These are phyloP conservation scores for Ctenodactylus gundi DNA, from an alignment of 2,113 vertebrate species.

Conservation along the genomic window DNA sequence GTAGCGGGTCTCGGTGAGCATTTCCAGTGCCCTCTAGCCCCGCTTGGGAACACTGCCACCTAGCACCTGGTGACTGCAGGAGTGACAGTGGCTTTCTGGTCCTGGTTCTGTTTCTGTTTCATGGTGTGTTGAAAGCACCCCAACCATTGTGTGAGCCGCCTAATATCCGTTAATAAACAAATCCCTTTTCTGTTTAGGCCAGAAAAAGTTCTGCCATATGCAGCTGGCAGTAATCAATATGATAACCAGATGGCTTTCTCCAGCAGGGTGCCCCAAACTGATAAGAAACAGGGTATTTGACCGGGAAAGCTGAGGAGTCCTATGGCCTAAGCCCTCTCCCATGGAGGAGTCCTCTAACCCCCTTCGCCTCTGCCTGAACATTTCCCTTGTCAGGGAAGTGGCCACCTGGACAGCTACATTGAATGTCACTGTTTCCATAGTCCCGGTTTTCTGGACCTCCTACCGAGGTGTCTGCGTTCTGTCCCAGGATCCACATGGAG, in stretches of 20 bases:
- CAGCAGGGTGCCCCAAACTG: not conserved
- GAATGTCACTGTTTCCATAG: not conserved
- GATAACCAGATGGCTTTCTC: not conserved
- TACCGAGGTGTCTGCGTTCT: not conserved
- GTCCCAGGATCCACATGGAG: not conserved
- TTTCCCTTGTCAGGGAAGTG: not conserved
- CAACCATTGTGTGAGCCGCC: not conserved
- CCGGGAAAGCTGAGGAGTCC: not conserved
- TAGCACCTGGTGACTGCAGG: not conserved
- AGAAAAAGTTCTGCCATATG: not conserved
- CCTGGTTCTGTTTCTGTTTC: not conserved
- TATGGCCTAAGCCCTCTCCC: not conserved
- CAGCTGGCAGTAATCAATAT: not conserved
- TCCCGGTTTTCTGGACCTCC: not conserved
- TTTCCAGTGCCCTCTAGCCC: not conserved
- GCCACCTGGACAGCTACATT: not conserved
- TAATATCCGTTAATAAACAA: slow-evolving; percentile 5
- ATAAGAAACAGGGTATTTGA: not conserved
- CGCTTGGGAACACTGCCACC: not conserved
- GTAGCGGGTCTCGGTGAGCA: not conserved
- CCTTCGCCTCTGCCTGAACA: not conserved
- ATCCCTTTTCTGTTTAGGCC: not conserved
- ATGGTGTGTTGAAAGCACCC: not conserved
- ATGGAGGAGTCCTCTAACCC: not conserved
- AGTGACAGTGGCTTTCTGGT: not conserved